Percentiles rank a stretch among this genome's conserved stretches.
These are phyloP conservation scores for Xenentodon cancila DNA, from an alignment of 2,797 vertebrate species.

Conservation along the genomic window DNA sequence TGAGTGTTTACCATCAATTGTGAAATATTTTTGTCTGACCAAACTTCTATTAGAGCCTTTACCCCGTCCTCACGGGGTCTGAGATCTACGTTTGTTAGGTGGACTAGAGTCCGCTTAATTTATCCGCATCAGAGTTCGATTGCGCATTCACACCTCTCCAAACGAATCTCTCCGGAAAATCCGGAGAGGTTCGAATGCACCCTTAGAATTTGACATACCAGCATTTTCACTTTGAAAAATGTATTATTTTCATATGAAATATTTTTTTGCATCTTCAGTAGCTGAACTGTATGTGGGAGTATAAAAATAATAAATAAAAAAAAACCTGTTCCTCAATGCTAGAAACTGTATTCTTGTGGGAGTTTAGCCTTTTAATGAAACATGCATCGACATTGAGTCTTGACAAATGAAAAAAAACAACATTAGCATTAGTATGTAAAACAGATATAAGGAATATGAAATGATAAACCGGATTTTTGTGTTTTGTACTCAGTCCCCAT, in stretches of 20 bases:
- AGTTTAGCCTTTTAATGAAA: constrained; percentile 45
- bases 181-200: too few relatives aligned
- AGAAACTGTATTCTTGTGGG: constrained; percentile 19
- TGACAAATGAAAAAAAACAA: constrained; percentile 52
- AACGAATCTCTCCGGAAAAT: too few relatives aligned
- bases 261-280: constrained; percentile 10
- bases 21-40: too few relatives aligned
- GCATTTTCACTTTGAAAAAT: background rate
- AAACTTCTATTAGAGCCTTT: too few relatives aligned
- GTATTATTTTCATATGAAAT: constrained; percentile 16
- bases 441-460: constrained; percentile 57
- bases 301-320: constrained; percentile 18
- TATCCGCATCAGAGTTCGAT: too few relatives aligned
- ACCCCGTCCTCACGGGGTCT: too few relatives aligned
- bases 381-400: constrained; percentile 30
- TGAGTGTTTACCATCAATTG: too few relatives aligned
- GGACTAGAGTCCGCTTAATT: too few relatives aligned
- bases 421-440: too few relatives aligned
- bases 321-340: constrained; percentile 7
- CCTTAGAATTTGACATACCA: constrained; percentile 7
- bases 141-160: too few relatives aligned
- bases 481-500: constrained; percentile 66
- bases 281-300: constrained; percentile 12
- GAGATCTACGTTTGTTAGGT: too few relatives aligned
- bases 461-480: constrained; percentile 54